phyloP scores from a whole-genome alignment of 2,113 vertebrate species.

The Nyctereutes procyonoides region DNA sequence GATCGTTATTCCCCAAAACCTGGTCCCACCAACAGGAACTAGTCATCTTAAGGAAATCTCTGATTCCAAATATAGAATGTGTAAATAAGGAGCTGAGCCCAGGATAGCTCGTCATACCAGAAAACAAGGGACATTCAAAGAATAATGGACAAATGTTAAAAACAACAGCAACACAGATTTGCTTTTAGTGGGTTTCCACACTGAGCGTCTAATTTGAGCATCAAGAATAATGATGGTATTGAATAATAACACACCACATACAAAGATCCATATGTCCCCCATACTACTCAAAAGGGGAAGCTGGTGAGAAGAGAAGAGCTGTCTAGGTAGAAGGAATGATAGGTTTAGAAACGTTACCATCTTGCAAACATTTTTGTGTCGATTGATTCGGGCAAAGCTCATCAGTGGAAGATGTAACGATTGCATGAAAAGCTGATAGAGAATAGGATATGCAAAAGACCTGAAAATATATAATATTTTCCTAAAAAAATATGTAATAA shows the following conservation, averaged over 20 bases:
- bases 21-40: background rate
- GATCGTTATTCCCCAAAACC: background rate
- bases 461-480: background rate
- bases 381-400: background rate
- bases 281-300: background rate
- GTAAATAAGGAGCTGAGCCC: background rate
- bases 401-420: background rate
- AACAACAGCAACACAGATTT: background rate
- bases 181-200: background rate
- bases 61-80: background rate
- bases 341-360: background rate
- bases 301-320: background rate
- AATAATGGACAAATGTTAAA: background rate
- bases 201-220: background rate
- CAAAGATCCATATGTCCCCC: background rate
- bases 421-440: background rate
- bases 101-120: background rate
- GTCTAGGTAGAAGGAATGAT: background rate
- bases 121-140: background rate
- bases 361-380: background rate
- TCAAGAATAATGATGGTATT: background rate
- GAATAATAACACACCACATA: background rate
- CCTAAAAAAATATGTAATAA: background rate
- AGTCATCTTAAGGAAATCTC: background rate
- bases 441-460: background rate